Evolutionary conservation across 2,113 vertebrate genomes (phyloP), one percentile per base, ranked within the genome.

Genomic region (Halcyon malimbica): DNA sequence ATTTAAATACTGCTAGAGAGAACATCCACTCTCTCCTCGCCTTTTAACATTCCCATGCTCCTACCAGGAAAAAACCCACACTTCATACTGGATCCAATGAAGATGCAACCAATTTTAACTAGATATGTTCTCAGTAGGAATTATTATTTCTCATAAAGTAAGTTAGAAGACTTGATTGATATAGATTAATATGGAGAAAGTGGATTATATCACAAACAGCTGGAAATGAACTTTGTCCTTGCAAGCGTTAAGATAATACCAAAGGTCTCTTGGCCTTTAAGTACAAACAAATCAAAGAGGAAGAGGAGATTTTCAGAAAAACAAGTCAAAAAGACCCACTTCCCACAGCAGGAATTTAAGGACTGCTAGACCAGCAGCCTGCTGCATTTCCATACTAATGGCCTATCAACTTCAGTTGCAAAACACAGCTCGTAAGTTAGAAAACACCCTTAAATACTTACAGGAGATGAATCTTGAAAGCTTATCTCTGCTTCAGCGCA

Each of bases 101-200:
- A 64, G 44, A 82, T 44, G 59, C 69, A 95, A 79, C 93, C 89
- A 90, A 76, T 95, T 90, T 76, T 71, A 94, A 94, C 86, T 73
- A 73, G 83, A 75, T 89, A 53, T 75, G 35, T 83, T 90, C 83
- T 59, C 62, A 81, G 51, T 5, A 75, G 56, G 73, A 89, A 95
- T 90, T 94, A 95, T 89, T 94, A 93, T 85, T 93, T 92, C 70
- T 93, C 67, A 87, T 89, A 89, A 90, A 94, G 86, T 71, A 90
- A 93, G 69, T 71, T 51, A 56, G 76, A 37, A 67, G 83, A 90
- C 83, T 90, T 70, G 94, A 95, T 90, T 92, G 90, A 90, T 86
- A 81, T 10, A 78, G 83, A 90, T 90, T 88, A 89, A 92, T 39
- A 56, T 2, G 2, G 24, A 94, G 68, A 93, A 87, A 81, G 48